A percentile compares a stretch with the other conserved stretches of the same genome.
Conservation (phyloP, 2,113 vertebrate genomes). For the Lampris megalopsis region DNA sequence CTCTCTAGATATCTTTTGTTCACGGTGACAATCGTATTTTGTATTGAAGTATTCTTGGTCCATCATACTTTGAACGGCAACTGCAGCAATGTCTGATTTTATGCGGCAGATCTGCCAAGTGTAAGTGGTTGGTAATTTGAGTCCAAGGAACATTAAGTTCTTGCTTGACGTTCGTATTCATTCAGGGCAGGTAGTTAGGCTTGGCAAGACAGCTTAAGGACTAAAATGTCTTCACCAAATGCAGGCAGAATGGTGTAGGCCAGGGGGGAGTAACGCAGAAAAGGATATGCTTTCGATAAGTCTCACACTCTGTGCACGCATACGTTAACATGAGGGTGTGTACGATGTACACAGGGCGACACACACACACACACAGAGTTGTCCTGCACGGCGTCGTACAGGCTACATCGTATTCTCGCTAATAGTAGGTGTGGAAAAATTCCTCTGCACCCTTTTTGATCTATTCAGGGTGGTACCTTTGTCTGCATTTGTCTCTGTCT, state of each 20-base stretch:
- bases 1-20: no score
- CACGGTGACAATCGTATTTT: neutral
- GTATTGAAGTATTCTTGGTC: no score
- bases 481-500: neutral
- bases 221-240: slow-evolving; percentile 18
- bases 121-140: neutral
- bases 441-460: slow-evolving; percentile 47
- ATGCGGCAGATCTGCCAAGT: neutral
- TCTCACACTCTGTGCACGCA: slow-evolving; percentile 16
- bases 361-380: slow-evolving; percentile 2
- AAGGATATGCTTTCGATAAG: slow-evolving; percentile 32
- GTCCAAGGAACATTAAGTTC: slow-evolving; percentile 35
- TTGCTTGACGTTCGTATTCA: slow-evolving; percentile 17
- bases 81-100: no score
- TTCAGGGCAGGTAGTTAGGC: slow-evolving; percentile 5
- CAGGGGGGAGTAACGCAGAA: neutral
- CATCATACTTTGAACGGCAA: no score
- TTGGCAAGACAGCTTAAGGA: slow-evolving; percentile 30
- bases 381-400: slow-evolving; percentile 45
- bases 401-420: slow-evolving; percentile 45
- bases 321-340: neutral
- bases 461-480: slow-evolving; percentile 32
- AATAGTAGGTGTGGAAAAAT: slow-evolving; percentile 73
- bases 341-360: neutral
- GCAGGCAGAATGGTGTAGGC: no score